Base-by-base conservation (phyloP, 2,797 vertebrate species). In the Emys orbicularis region DNA sequence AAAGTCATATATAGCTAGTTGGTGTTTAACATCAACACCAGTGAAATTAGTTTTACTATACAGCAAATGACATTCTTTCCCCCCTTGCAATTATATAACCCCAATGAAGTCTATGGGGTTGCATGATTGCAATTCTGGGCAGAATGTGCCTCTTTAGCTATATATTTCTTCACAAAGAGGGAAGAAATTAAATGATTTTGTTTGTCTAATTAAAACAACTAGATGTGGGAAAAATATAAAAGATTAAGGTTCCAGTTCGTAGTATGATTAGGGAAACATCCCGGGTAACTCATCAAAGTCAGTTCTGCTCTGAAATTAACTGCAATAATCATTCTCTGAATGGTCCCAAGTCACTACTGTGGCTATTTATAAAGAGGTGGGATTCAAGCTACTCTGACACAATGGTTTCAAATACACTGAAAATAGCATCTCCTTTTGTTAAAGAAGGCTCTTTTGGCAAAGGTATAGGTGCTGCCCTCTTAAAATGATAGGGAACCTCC, bases 201-300 rank as follows among this genome's bases (percentile, higher is more conserved):
- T 27, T 21, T 18, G 44, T 37, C 65, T 56, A 8, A 34, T 23
- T 76, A 50, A 29, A 61, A 74, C 37, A 85, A 44, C 31, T 37
- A 57, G 5, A 82, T 29, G 11, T 54, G 21, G 87, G 83, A 88
- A 5, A 1, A 41, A 68, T 49, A 54, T 12, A 8, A 86, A 61
- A 86, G 8, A 85, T 2, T 6, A 72, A 88, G 16, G n/a, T 6
- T 81, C 8, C 11, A 74, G 29, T 15, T 57, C 21, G 13, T 53
- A n/a, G 6, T 41, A 23, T 34, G 16, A 8, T 54, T 84, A 84
- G 84, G 53, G 65, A 94, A 88, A 29, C 5, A 27, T 21, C 13
- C 12, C 21, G 27, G 27, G 72, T 79, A 0, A 0, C 31, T 25
- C n/a, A 3, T 76, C 34, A 83, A 68, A 49, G 9, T 79, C 4